A percentile compares a stretch with the other conserved stretches of the same genome.
Conservation (phyloP, 2,113 vertebrate species). For the Notarius lentiginosus region DNA sequence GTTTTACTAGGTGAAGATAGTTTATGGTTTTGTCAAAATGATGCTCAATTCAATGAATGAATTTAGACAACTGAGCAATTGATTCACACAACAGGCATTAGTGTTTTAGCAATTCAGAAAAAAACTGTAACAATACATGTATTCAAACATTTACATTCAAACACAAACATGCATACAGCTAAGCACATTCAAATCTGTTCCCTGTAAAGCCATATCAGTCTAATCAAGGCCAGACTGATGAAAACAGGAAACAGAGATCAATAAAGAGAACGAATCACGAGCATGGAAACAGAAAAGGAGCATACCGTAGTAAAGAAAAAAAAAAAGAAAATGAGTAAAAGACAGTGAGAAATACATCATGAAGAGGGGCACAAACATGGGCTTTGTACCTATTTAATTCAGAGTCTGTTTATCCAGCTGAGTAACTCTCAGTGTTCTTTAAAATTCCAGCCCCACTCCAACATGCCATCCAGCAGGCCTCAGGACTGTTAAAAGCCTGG, state of each 20-base stretch:
- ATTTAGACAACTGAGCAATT: too few relatives aligned
- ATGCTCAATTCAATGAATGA: too few relatives aligned
- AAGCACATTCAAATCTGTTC: slow-evolving; percentile 63
- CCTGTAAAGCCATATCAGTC: slow-evolving; percentile 66
- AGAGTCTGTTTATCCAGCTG: slow-evolving; percentile 60
- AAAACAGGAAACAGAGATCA: slow-evolving; percentile 64
- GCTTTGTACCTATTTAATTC: slow-evolving; percentile 64
- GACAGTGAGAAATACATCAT: slow-evolving; percentile 58
- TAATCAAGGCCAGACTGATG: slow-evolving; percentile 72
- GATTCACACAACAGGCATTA: too few relatives aligned
- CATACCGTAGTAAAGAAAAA: neutral
- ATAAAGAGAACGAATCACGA: slow-evolving; percentile 54
- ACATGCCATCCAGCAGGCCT: slow-evolving; percentile 29
- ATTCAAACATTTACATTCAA: slow-evolving; percentile 10
- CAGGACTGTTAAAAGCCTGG: slow-evolving; percentile 32
- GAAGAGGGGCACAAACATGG: slow-evolving; percentile 59
- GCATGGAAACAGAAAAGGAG: slow-evolving; percentile 45
- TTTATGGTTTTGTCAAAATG: too few relatives aligned
- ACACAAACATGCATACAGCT: neutral
- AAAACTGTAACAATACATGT: neutral
- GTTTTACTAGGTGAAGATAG: too few relatives aligned
- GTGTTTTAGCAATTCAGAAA: too few relatives aligned
- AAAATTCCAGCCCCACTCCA: slow-evolving; percentile 70
- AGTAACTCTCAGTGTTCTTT: slow-evolving; percentile 62
- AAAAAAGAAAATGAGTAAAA: slow-evolving; percentile 50